A percentile compares a stretch with the other conserved stretches of the same genome.
These are phyloP conservation scores for Tromatobia lineatoria DNA, from an alignment of 2,888 invertebrate genomes.

Conservation along the genomic window DNA sequence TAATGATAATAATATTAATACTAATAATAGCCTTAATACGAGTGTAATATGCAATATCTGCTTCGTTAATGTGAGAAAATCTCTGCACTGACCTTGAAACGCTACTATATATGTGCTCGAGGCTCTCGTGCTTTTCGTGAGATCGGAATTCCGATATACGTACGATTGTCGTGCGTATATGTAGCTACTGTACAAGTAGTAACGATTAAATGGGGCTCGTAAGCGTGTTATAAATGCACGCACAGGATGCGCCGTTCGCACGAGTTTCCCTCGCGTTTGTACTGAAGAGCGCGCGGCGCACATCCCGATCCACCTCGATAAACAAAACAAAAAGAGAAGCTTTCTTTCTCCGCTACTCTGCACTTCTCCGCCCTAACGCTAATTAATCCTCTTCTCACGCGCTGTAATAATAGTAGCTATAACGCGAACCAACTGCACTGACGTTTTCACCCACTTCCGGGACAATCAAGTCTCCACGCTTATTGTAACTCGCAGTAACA, in stretches of 20 bases:
- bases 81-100: slow-evolving; percentile 2
- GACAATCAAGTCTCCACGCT: slow-evolving; percentile 39
- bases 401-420: slow-evolving; percentile 49
- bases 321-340: slow-evolving; percentile 33
- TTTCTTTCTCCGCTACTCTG: slow-evolving; percentile 36
- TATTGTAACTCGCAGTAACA: neutral
- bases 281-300: slow-evolving; percentile 12
- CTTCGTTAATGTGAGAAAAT: slow-evolving; percentile 4
- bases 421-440: slow-evolving; percentile 37
- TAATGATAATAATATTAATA: no score
- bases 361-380: slow-evolving; percentile 60
- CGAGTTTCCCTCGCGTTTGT: slow-evolving; percentile 60
- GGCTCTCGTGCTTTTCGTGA: neutral
- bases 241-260: slow-evolving; percentile 60
- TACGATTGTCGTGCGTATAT: slow-evolving; percentile 13
- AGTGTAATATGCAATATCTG: slow-evolving; percentile 20
- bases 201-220: slow-evolving; percentile 50
- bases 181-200: slow-evolving; percentile 24
- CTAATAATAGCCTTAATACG: no score
- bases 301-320: slow-evolving; percentile 27
- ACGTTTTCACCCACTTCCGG: slow-evolving; percentile 63
- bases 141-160: slow-evolving; percentile 40
- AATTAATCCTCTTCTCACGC: slow-evolving; percentile 74
- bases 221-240: slow-evolving; percentile 43
- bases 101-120: neutral